Evolutionary conservation across 2,888 invertebrate genomes (phyloP), one percentile per base, ranked within the genome.

Genomic region (Hirtodrosophila cameraria): DNA sequence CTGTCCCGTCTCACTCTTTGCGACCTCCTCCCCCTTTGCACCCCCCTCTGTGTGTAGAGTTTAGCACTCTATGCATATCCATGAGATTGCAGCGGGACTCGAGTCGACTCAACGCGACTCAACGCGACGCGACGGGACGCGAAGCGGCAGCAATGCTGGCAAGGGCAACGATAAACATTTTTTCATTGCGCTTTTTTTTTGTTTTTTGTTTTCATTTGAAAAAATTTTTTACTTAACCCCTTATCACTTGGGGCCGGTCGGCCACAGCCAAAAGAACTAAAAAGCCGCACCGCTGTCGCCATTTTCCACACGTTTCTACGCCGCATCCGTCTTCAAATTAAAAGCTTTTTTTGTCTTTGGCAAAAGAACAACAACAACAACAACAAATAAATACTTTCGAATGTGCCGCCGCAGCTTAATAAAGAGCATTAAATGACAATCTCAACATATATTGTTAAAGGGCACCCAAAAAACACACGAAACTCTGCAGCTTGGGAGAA

Each of bases 41-140:
- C 16, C 2, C 6, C 6, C 15, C n/a, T 13, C 33, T 12, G 36
- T 18, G 31, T 54, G 28, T 46, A 35, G 39, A 42, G 42, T 43
- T 69, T 54, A 49, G 63, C 60, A 64, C 75, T 75, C 75, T 78
- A 78, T 75, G 71, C 75, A 75, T 75, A 75, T 75, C 75, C 75
- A 75, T 75, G 75, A 78, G 79, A 78, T 70, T 75, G 71, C 71
- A 75, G 43, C 72, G 41, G 42, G 13, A 36, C 13, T 39, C 45
- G 31, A n/a, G n/a, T n/a, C n/a, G n/a, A n/a, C n/a, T n/a, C n/a
- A n/a, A n/a, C n/a, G n/a, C n/a, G n/a, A n/a, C n/a, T n/a, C n/a
- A n/a, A n/a, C n/a, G n/a, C n/a, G n/a, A n/a, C n/a, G n/a, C n/a
- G n/a, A n/a, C n/a, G n/a, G n/a, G n/a, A n/a, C n/a, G n/a, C n/a